Percentiles rank a stretch among this genome's conserved stretches.
phyloP scores from a whole-genome alignment of 2,797 vertebrate species.

The Acridotheres tristis region DNA sequence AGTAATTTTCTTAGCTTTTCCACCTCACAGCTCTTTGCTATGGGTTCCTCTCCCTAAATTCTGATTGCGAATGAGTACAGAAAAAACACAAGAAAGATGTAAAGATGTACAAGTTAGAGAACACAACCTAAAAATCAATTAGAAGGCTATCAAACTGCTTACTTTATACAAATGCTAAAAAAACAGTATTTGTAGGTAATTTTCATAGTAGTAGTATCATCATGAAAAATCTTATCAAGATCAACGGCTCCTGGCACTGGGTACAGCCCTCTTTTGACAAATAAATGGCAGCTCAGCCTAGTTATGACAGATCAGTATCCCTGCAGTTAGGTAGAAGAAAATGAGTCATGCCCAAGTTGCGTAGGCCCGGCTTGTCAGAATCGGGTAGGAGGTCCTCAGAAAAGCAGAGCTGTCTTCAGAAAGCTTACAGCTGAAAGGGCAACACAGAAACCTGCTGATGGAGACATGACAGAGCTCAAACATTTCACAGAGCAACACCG shows the following conservation, averaged over 20 bases:
- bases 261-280: neutral
- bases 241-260: neutral
- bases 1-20: neutral
- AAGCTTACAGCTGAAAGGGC: neutral
- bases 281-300: neutral
- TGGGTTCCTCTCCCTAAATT: fast-evolving
- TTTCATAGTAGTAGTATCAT: neutral
- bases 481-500: neutral
- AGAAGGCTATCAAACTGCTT: neutral
- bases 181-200: neutral
- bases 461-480: neutral
- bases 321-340: neutral
- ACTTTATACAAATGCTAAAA: neutral
- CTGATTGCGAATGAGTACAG: neutral
- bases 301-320: neutral
- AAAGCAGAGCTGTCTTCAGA: conserved; percentile 19
- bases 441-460: neutral
- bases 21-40: neutral
- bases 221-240: neutral
- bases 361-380: neutral
- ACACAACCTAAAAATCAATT: neutral
- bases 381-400: neutral
- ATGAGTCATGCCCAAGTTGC: conserved; percentile 25
- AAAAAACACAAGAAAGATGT: neutral
- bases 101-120: neutral